A percentile compares a stretch with the other conserved stretches of the same genome.
Conservation (phyloP, 2,113 vertebrate genomes). For the Centropristis striata region DNA sequence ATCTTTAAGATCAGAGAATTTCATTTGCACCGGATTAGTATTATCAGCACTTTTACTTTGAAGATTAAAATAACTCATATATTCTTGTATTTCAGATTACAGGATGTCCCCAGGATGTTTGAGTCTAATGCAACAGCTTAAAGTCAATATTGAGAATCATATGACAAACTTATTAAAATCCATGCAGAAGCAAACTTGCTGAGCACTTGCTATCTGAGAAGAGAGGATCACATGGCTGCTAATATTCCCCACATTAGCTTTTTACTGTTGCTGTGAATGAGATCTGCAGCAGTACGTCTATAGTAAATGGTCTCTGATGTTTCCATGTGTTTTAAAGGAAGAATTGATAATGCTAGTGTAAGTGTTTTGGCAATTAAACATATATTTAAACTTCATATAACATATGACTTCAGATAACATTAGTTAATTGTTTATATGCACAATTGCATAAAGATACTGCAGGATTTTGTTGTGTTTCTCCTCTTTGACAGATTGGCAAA, state of each 20-base stretch:
- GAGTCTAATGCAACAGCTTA: background rate
- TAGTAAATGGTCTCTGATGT: background rate
- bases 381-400: background rate
- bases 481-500: slow-evolving; percentile 3
- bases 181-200: background rate
- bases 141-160: too few species aligned
- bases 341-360: background rate
- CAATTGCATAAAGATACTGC: background rate
- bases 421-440: background rate
- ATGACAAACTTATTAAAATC: too few species aligned
- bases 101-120: background rate
- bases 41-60: too few species aligned
- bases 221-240: background rate
- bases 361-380: background rate
- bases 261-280: background rate
- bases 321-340: background rate
- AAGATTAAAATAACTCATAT: too few species aligned
- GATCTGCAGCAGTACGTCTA: background rate
- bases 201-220: background rate
- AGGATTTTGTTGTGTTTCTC: background rate
- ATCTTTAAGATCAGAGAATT: too few species aligned
- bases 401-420: background rate
- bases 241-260: background rate
- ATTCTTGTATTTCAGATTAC: background rate
- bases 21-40: too few species aligned